A percentile compares a stretch with the other conserved stretches of the same genome.
These are phyloP conservation scores for Biston betularia DNA, from an alignment of 2,888 invertebrate species.

Conservation along the genomic window DNA sequence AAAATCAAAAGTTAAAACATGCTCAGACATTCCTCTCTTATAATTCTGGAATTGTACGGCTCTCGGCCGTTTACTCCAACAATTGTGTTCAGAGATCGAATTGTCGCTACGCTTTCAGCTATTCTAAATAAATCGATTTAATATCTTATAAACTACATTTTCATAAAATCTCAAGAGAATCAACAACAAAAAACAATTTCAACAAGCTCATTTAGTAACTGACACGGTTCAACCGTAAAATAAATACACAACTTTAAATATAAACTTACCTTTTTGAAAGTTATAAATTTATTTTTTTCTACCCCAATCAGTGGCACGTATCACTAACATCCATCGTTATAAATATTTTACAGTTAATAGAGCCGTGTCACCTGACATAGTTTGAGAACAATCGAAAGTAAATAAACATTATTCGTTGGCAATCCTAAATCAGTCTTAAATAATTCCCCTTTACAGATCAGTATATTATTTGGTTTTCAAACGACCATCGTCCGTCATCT, in stretches of 20 bases:
- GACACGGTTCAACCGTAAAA: slow-evolving; percentile 25
- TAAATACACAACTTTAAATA: slow-evolving; percentile 33
- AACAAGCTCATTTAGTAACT: slow-evolving; percentile 49
- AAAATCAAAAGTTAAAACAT: slow-evolving; percentile 83
- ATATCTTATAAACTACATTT: slow-evolving; percentile 59
- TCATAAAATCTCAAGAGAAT: slow-evolving; percentile 66
- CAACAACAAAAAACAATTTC: slow-evolving; percentile 55
- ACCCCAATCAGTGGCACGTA: neutral
- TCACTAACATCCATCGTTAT: neutral
- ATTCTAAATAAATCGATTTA: slow-evolving; percentile 67
- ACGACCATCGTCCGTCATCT: slow-evolving; percentile 37
- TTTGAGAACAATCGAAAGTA: neutral
- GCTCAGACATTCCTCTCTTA: slow-evolving; percentile 63
- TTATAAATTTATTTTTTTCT: too few species aligned
- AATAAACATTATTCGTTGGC: neutral
- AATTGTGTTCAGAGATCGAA: slow-evolving; percentile 76
- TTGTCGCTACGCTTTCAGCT: slow-evolving; percentile 80
- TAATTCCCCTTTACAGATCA: slow-evolving; percentile 44
- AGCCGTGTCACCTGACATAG: neutral
- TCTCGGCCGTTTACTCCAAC: slow-evolving; percentile 79
- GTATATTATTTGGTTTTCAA: slow-evolving; percentile 33
- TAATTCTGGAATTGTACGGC: slow-evolving; percentile 55
- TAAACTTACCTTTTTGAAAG: neutral
- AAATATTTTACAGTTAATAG: neutral
- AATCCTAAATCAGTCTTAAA: slow-evolving; percentile 32